Evolutionary conservation across 64 coral and sea anemone species (phyloP).

Genomic region (Astreopora myriophthalma): DNA sequence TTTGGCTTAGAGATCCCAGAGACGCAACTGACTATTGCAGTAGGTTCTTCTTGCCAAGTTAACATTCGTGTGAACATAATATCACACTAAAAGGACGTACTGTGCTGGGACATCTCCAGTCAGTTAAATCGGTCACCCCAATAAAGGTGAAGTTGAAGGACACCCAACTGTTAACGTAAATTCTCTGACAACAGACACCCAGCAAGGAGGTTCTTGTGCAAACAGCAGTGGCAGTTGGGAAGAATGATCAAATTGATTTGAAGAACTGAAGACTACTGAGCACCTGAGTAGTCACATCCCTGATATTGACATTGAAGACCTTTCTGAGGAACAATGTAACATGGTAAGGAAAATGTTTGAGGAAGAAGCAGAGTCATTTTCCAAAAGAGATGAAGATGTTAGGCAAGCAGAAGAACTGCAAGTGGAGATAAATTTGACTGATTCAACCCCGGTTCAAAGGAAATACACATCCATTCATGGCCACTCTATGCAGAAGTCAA

Average conservation of each 20-base stretch:
- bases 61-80: constrained; percentile 54
- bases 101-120: constrained; percentile 45
- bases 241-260: background rate
- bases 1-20: too few species aligned
- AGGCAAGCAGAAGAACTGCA: background rate
- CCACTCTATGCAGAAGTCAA: constrained; percentile 48
- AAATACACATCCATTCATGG: constrained; percentile 18
- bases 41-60: too few species aligned
- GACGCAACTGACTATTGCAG: too few species aligned
- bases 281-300: constrained; percentile 9
- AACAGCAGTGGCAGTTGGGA: background rate
- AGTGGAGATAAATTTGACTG: background rate
- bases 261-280: background rate
- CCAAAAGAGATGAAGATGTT: constrained; percentile 40
- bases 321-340: constrained; percentile 21
- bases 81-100: constrained; percentile 45
- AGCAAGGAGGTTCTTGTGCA: background rate
- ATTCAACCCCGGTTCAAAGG: background rate
- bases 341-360: constrained; percentile 23
- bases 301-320: background rate
- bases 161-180: background rate
- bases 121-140: constrained; percentile 54
- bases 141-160: constrained; percentile 50
- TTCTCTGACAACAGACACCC: too few species aligned
- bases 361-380: constrained; percentile 50